Evolutionary conservation across 2,888 invertebrate genomes (phyloP).

Genomic region (Athetis lepigone): DNA sequence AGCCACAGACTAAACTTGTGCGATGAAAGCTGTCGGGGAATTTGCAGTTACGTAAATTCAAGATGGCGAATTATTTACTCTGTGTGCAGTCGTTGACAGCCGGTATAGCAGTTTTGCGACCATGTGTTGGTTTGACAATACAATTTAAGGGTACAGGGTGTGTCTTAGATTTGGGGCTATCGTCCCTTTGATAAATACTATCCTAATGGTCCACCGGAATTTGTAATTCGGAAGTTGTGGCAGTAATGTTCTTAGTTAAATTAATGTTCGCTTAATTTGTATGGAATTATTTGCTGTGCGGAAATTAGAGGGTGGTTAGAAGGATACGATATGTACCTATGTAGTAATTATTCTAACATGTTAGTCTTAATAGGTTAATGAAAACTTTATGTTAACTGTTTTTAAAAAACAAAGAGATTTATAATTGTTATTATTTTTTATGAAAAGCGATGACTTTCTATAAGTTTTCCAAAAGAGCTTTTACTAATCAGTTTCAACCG

Average conservation of each 20-base stretch:
- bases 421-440: not conserved
- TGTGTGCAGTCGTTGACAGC: conserved; percentile 41
- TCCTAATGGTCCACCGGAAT: conserved; percentile 79
- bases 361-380: no score
- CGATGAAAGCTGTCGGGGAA: conserved; percentile 25
- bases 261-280: conserved; percentile 61
- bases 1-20: conserved; percentile 58
- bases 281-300: conserved; percentile 26
- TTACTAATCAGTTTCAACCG: not conserved
- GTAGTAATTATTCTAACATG: no score
- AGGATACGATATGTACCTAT: no score
- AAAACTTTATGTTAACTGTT: no score
- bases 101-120: conserved; percentile 60
- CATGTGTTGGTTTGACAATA: conserved; percentile 84
- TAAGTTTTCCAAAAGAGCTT: not conserved
- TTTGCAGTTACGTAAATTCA: conserved; percentile 7
- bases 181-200: conserved; percentile 83
- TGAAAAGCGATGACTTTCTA: not conserved
- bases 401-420: no score
- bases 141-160: conserved; percentile 79
- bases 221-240: conserved; percentile 78
- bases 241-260: conserved; percentile 72
- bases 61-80: conserved; percentile 18
- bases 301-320: not conserved
- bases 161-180: conserved; percentile 78